Base-by-base conservation (phyloP, 1,140 invertebrate genomes). In the Nebria ingens region DNA sequence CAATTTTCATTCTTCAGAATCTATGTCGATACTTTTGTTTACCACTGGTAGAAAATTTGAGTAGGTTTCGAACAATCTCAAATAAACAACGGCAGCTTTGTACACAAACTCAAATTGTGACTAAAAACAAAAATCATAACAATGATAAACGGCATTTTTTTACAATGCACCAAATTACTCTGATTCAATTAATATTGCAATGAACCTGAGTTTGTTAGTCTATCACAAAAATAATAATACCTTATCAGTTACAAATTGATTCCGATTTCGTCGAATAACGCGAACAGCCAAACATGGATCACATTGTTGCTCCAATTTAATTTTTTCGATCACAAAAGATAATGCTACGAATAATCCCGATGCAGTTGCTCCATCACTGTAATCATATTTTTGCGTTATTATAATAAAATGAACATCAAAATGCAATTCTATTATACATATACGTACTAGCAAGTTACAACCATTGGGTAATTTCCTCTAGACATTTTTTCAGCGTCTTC, bases 321-420 rank as follows among this genome's bases (percentile, higher is more conserved):
- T 69, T 60, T 69, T 67, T 50, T 72, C 71, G 9, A 71, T 62
- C n/a, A 71, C 19, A 54, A 70, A 70, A 19, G 59, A 60, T 38
- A 69, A 23, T 20, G 67, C 67, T 6, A 68, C 49, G 45, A 65
- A 71, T 6, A 71, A 51, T 20, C 70, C 70, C 58, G 63, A 65
- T 0, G 66, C 68, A 20, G 51, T 67, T 6, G 63, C 66, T 2
- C 69, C 71, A 62, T 71, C 63, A 56, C 69, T 72, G 52, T 19
- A 60, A 64, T 19, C 6, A 54, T 12, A 13, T 23, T 34, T 45
- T 11, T 45, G n/a, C n/a, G n/a, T n/a, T n/a, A n/a, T n/a, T n/a
- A n/a, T n/a, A n/a, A n/a, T n/a, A 53, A 62, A 21, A 2, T 56
- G 42, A 54, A 19, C 12, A 57, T 34, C 50, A 50, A 58, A 12